Evolutionary conservation across 2,888 invertebrate species (phyloP).

Genomic region (Pristionchus arcanus): DNA sequence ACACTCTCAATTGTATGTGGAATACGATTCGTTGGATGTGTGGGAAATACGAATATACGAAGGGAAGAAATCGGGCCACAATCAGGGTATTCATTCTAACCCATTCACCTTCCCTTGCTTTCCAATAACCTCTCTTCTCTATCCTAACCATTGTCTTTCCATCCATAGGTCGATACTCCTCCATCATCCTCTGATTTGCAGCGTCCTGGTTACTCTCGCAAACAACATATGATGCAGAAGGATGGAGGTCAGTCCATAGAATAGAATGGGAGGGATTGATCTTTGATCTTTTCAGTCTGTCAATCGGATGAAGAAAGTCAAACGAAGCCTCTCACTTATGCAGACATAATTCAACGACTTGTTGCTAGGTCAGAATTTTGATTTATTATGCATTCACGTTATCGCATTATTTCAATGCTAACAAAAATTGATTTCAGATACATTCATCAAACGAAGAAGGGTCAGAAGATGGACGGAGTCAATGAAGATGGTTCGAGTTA

Average conservation of each 20-base stretch:
- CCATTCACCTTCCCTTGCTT: not conserved
- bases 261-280: not conserved
- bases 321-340: conserved; percentile 73
- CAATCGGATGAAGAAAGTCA: conserved; percentile 57
- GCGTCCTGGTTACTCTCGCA: conserved; percentile 76
- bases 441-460: conserved; percentile 81
- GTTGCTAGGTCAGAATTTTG: conserved; percentile 79
- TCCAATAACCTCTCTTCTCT: not conserved
- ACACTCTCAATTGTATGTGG: conserved; percentile 70
- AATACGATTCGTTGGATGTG: conserved; percentile 73
- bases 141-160: not conserved
- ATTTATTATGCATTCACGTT: not conserved
- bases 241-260: conserved; percentile 54
- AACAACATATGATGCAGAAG: conserved; percentile 66
- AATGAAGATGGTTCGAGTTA: conserved; percentile 81
- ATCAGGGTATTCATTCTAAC: conserved; percentile 69
- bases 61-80: conserved; percentile 74
- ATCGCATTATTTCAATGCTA: not conserved
- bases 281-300: conserved; percentile 54
- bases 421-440: conserved; percentile 56
- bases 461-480: conserved; percentile 82
- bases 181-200: conserved; percentile 59
- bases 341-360: conserved; percentile 82
- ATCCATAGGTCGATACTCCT: not conserved
- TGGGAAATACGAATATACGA: conserved; percentile 75